phyloP scores from a whole-genome alignment of 2,797 vertebrate species.

The Graptemys geographica region DNA sequence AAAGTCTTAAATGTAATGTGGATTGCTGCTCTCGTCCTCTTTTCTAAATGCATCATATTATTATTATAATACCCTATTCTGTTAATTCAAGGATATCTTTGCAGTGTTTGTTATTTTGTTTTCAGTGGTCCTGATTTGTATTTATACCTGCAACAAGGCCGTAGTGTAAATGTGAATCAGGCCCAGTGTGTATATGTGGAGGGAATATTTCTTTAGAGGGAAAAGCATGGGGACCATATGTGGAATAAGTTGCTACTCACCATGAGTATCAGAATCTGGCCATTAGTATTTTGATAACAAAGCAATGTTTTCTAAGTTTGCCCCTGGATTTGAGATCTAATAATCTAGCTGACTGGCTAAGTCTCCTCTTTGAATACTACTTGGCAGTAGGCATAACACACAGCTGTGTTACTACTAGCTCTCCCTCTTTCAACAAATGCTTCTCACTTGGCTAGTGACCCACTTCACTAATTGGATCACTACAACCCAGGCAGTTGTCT shows the following conservation, averaged over 20 bases:
- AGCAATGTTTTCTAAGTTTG: background rate
- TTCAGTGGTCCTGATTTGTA: background rate
- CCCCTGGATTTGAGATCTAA: background rate
- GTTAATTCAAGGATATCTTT: background rate
- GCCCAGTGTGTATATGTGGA: background rate
- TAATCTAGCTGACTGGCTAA: background rate
- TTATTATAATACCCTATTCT: background rate
- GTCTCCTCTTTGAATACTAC: background rate
- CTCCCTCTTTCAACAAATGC: conserved; percentile 8
- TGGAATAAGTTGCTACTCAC: background rate
- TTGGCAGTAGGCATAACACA: background rate
- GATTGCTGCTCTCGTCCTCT: conserved; percentile 3
- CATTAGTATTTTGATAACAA: background rate
- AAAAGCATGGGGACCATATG: background rate
- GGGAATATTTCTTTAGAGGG: background rate
- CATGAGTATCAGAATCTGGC: background rate
- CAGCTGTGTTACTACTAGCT: conserved; percentile 5
- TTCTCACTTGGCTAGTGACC: conserved; percentile 28
- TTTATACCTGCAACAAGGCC: background rate
- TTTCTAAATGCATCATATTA: background rate
- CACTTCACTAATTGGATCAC: conserved; percentile 28
- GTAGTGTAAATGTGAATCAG: background rate
- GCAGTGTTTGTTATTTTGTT: background rate
- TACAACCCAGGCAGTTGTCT: background rate
- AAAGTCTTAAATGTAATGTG: background rate